A percentile compares a stretch with the other conserved stretches of the same genome.
phyloP scores from a whole-genome alignment of 2,888 invertebrate species.

The Oasisia sp. region DNA sequence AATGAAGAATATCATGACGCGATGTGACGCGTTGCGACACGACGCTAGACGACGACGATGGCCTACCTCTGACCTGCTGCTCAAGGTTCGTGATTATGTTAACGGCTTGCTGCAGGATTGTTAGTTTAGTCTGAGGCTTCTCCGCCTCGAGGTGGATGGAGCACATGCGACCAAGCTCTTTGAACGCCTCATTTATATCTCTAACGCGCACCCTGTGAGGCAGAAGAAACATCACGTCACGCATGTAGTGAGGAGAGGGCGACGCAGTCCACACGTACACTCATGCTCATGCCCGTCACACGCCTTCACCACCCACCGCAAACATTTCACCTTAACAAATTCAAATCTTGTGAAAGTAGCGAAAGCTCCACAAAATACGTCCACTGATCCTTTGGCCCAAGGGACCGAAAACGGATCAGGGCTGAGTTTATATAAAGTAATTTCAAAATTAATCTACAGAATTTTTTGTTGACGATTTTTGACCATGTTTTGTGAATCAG shows the following conservation, averaged over 20 bases:
- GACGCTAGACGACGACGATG: background rate
- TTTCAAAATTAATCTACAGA: too few relatives aligned
- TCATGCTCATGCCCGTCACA: background rate
- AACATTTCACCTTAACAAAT: background rate
- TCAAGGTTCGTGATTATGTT: conserved; percentile 98
- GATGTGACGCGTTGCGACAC: background rate
- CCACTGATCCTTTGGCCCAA: too few relatives aligned
- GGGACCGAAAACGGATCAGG: too few relatives aligned
- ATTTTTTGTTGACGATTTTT: too few relatives aligned
- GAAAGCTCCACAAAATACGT: too few relatives aligned
- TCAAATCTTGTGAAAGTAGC: background rate
- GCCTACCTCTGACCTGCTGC: conserved; percentile 92
- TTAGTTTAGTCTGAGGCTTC: conserved; percentile 97
- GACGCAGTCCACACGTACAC: background rate
- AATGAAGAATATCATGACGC: background rate
- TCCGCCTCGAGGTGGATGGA: conserved; percentile 96
- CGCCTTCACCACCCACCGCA: background rate
- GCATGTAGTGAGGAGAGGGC: background rate
- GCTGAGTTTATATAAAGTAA: too few relatives aligned
- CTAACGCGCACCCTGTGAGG: conserved; percentile 90
- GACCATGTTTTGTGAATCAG: too few relatives aligned
- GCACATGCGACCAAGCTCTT: conserved; percentile 98
- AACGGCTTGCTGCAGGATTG: conserved; percentile 98
- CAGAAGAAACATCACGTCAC: conserved; percentile 19
- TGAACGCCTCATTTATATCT: conserved; percentile 98